Conservation (phyloP, 1,140 invertebrate species). For the Drosophila willistoni region DNA sequence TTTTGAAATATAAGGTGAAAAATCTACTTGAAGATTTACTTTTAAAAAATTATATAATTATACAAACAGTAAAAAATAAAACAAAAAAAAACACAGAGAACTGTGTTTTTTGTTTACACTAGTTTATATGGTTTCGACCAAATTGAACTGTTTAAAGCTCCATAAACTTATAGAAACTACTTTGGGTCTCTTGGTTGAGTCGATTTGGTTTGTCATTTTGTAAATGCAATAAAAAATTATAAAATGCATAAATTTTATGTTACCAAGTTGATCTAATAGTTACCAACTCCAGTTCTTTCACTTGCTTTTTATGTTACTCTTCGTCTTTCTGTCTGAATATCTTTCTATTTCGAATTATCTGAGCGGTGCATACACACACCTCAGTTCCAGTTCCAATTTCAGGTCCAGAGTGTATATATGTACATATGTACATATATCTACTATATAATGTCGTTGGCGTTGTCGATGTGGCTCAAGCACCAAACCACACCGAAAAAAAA, state of each 20-base stretch:
- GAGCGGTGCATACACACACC: constrained; percentile 1
- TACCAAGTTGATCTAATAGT: background rate
- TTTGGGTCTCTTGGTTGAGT: too few species aligned
- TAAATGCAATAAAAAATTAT: too few species aligned
- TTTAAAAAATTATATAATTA: too few species aligned
- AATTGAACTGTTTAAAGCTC: too few species aligned
- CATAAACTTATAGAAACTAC: too few species aligned
- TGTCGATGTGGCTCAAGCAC: constrained; percentile 45
- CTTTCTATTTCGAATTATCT: background rate
- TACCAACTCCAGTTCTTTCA: background rate
- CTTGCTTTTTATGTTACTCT: background rate
- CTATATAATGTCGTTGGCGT: constrained; percentile 7
- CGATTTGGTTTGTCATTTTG: too few species aligned
- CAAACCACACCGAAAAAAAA: constrained; percentile 34
- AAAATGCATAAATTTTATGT: background rate
- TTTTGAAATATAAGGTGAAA: too few species aligned
- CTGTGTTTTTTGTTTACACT: too few species aligned
- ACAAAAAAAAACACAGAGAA: too few species aligned
- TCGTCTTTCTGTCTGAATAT: background rate
- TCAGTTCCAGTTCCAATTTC: constrained; percentile 10
- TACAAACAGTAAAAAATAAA: too few species aligned
- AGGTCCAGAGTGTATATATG: constrained; percentile 10
- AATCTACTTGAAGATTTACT: too few species aligned
- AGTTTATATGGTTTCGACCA: too few species aligned
- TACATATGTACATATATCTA: constrained; percentile 1